A percentile compares a stretch with the other conserved stretches of the same genome.
These are phyloP conservation scores for Linnaemya vulpina DNA, from an alignment of 2,888 invertebrate genomes.

Conservation along the genomic window DNA sequence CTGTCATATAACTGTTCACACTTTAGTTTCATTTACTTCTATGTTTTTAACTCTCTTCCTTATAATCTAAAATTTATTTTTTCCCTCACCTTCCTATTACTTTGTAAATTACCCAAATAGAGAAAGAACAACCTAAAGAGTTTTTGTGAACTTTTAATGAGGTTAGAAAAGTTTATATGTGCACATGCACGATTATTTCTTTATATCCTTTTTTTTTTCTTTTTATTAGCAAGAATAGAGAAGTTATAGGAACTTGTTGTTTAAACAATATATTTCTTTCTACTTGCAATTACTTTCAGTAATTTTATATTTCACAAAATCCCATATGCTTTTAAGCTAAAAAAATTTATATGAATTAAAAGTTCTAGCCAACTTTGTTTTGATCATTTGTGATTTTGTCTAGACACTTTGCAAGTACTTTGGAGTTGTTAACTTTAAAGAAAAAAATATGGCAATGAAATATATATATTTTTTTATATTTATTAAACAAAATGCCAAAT, in stretches of 20 bases:
- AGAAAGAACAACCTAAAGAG: conserved; percentile 2
- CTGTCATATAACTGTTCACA: no score
- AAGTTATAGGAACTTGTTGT: background rate
- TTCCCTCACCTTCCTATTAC: no score
- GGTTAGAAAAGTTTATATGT: conserved; percentile 46
- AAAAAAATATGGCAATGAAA: background rate
- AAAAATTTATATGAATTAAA: background rate
- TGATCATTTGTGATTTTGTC: conserved; percentile 59
- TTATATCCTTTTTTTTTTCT: background rate
- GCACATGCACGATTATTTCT: no score
- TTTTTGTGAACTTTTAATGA: conserved; percentile 62
- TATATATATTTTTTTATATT: background rate
- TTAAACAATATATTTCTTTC: background rate
- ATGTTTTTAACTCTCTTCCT: no score
- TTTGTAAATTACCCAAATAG: no score
- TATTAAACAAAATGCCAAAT: background rate
- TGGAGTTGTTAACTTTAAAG: background rate
- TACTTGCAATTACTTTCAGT: conserved; percentile 5
- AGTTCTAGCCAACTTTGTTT: background rate
- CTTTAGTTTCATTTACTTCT: no score
- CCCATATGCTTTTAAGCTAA: conserved; percentile 44
- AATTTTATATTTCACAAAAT: background rate
- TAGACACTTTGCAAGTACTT: conserved; percentile 59
- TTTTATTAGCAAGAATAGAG: background rate
- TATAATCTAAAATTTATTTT: no score